Percentiles rank a stretch among this genome's conserved stretches.
These are phyloP conservation scores for Dynastes tityus DNA, from an alignment of 2,888 invertebrate species.

Conservation along the genomic window DNA sequence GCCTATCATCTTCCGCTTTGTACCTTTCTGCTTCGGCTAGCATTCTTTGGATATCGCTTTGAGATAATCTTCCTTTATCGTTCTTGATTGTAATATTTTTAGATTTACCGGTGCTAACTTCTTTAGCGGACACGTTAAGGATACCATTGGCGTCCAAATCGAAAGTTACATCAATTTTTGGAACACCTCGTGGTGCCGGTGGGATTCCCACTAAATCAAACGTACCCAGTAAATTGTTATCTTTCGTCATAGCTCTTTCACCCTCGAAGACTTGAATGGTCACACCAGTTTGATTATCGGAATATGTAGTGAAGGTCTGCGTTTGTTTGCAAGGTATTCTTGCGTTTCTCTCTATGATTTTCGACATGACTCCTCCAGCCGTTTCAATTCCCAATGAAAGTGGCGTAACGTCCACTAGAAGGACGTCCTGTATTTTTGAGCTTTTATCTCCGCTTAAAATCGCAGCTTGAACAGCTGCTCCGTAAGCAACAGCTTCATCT, in stretches of 20 bases:
- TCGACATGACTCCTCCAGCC: conserved; percentile 74
- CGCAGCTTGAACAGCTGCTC: conserved; percentile 83
- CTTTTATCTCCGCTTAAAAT: conserved; percentile 79
- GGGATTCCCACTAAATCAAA: conserved; percentile 73
- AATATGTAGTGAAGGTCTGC: conserved; percentile 84
- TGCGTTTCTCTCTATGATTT: conserved; percentile 81
- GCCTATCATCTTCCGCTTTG: conserved; percentile 81
- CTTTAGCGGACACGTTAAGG: conserved; percentile 73
- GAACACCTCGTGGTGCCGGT: conserved; percentile 73
- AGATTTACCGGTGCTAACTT: conserved; percentile 76
- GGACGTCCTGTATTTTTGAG: conserved; percentile 74
- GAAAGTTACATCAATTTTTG: conserved; percentile 76
- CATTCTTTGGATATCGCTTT: conserved; percentile 88
- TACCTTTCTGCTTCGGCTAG: conserved; percentile 82
- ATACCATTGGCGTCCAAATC: conserved; percentile 87
- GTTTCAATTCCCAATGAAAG: conserved; percentile 73
- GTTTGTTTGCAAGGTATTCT: conserved; percentile 83
- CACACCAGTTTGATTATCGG: conserved; percentile 86
- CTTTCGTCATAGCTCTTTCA: conserved; percentile 74
- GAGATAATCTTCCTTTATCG: conserved; percentile 86
- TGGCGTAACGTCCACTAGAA: conserved; percentile 75
- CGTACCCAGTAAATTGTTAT: conserved; percentile 72
- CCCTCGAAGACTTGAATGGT: conserved; percentile 81
- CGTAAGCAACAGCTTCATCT: conserved; percentile 87
- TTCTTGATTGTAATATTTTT: conserved; percentile 88